Conservation (phyloP, 2,888 invertebrate species). For the Archips xylosteana region DNA sequence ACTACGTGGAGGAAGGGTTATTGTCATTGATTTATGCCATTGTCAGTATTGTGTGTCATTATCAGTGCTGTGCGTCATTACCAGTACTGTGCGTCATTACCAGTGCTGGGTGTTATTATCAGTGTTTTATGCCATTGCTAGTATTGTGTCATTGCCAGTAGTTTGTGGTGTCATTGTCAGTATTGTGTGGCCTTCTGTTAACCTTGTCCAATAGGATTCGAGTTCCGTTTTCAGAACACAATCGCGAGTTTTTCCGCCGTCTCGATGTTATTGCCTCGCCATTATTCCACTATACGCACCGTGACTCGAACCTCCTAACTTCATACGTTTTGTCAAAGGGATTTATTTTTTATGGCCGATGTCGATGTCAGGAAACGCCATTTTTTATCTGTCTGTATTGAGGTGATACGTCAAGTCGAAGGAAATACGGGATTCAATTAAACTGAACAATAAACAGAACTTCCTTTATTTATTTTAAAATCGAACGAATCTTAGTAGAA, state of each 20-base stretch:
- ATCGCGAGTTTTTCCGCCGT: slow-evolving; percentile 29
- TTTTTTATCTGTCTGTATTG: slow-evolving; percentile 7
- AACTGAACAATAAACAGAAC: neutral
- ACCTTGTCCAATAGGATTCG: neutral
- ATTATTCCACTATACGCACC: slow-evolving; percentile 34
- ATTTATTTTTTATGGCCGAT: slow-evolving; percentile 29
- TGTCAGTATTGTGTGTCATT: too few species aligned
- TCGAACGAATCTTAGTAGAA: too few species aligned
- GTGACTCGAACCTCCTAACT: slow-evolving; percentile 22
- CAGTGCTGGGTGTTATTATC: too few species aligned
- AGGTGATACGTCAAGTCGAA: neutral
- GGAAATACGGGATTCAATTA: neutral
- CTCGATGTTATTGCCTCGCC: slow-evolving; percentile 33
- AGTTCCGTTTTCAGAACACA: slow-evolving; percentile 20
- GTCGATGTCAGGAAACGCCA: slow-evolving; percentile 3
- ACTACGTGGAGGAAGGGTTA: too few species aligned
- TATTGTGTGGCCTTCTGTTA: slow-evolving; percentile 1
- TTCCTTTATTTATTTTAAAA: too few species aligned
- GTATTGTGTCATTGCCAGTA: too few species aligned
- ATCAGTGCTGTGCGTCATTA: too few species aligned
- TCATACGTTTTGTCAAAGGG: slow-evolving; percentile 29
- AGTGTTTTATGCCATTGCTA: too few species aligned
- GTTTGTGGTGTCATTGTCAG: too few species aligned
- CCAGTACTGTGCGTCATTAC: too few species aligned
- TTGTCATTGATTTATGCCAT: too few species aligned